Evolutionary conservation across 1,140 invertebrate genomes (phyloP), one percentile per base, ranked within the genome.

Genomic region (Listronotus oregonensis): DNA sequence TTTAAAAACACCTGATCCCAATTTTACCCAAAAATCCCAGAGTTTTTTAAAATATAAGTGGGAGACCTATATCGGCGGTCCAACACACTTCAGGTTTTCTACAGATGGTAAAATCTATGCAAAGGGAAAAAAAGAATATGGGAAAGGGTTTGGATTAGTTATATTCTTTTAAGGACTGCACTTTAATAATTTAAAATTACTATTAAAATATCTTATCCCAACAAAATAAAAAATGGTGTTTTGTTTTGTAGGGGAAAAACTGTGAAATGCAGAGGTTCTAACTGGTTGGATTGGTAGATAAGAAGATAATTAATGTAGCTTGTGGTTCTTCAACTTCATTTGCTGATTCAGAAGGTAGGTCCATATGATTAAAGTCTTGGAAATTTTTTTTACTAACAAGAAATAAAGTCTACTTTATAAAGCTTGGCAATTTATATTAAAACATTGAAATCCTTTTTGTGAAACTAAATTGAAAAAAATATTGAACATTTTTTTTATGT

Each of bases 71-170:
- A 51, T 82, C 83, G 68, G 83, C 85, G 52, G 94, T 93, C 0
- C 89, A 93, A 72, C 95, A 97, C 76, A 90, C 92, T 0, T 77
- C 97, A 1, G 88, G 3, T 75, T 96, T 6, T 86, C 90, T 74
- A 78, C 80, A 31, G 79, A 84, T 59, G 86, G 89, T 70, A 82
- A 85, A 69, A 88, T 91, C 17, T 92, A 88, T 77, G 85, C 87
- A 0, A 79, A 96, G 46, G 96, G 96, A 1, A 84, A 94, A 12
- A 87, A 89, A 65, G 92, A 96, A 69, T 97, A 97, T 77, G 95
- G 95, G 6, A 84, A n/a, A n/a, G n/a, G 92, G 72, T 81, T 98
- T 39, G 95, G 95, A 0, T 80, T 96, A 0, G 94, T 55, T 58
- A 18, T 50, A n/a, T n/a, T n/a, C n/a, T n/a, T n/a, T n/a, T n/a